These are phyloP conservation scores for Sipha maydis DNA, from an alignment of 2,888 invertebrate genomes.

Conservation along the genomic window DNA sequence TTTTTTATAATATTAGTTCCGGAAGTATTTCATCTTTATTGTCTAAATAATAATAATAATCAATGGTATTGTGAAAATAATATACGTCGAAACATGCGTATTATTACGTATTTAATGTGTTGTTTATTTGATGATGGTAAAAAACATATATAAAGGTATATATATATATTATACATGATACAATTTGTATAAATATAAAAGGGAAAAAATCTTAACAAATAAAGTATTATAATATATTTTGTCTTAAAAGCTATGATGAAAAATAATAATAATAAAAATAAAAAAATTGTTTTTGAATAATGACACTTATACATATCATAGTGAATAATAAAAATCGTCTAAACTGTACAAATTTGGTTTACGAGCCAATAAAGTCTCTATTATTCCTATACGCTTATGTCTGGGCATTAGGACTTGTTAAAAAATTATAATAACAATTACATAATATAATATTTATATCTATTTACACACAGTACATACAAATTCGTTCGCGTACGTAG, in stretches of 20 bases:
- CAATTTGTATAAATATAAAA: not conserved
- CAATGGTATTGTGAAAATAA: slow-evolving; percentile 35
- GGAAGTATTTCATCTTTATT: slow-evolving; percentile 41
- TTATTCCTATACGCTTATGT: slow-evolving; percentile 49
- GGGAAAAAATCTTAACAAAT: slow-evolving; percentile 55
- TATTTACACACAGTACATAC: slow-evolving; percentile 58
- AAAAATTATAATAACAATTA: slow-evolving; percentile 52
- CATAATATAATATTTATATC: slow-evolving; percentile 34
- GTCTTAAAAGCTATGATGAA: slow-evolving; percentile 38
- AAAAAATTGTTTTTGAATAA: slow-evolving; percentile 27
- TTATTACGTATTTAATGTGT: slow-evolving; percentile 15
- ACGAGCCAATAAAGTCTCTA: slow-evolving; percentile 58
- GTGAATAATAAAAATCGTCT: slow-evolving; percentile 43
- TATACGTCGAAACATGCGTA: slow-evolving; percentile 31
- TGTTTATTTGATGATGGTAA: slow-evolving; percentile 52
- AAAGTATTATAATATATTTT: slow-evolving; percentile 46
- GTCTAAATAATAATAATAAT: slow-evolving; percentile 10
- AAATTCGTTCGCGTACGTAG: slow-evolving; percentile 40
- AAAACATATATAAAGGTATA: not conserved
- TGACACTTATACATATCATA: slow-evolving; percentile 8
- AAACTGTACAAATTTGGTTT: slow-evolving; percentile 60
- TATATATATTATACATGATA: not conserved
- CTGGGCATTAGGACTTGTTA: slow-evolving; percentile 52
- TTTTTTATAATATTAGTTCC: slow-evolving; percentile 50
- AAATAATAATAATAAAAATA: not conserved